Conservation (phyloP, 2,888 invertebrate genomes). For the Bombyx huttoni region DNA sequence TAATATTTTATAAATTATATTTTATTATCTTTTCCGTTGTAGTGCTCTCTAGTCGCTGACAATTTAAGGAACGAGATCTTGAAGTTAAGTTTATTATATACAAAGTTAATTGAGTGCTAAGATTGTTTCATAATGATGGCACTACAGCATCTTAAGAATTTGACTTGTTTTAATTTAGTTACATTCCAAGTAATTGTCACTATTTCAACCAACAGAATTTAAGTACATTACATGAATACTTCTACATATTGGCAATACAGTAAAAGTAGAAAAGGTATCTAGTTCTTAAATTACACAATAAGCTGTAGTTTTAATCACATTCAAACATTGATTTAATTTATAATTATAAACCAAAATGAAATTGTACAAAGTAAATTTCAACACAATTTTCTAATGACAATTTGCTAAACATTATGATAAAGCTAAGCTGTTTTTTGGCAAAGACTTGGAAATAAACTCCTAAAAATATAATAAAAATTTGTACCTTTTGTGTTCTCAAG, state of each 20-base stretch:
- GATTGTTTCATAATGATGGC: conserved; percentile 32
- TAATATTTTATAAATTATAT: conserved; percentile 26
- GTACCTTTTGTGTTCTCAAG: conserved; percentile 2
- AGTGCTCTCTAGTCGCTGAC: conserved; percentile 53
- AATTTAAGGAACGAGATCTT: conserved; percentile 56
- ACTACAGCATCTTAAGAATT: conserved; percentile 21
- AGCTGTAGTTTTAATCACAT: background rate
- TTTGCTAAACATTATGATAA: background rate
- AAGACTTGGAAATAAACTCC: conserved; percentile 17
- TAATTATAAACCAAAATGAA: background rate
- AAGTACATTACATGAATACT: background rate
- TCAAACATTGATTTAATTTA: background rate
- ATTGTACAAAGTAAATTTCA: background rate
- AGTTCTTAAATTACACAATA: background rate
- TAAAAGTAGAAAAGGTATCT: background rate
- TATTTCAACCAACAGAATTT: background rate
- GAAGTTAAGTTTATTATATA: conserved; percentile 37
- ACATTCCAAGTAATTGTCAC: background rate
- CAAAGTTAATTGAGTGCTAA: conserved; percentile 26
- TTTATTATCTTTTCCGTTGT: conserved; percentile 53
- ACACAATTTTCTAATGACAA: conserved; percentile 2
- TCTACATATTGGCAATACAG: background rate
- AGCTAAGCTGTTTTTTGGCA: conserved; percentile 28
- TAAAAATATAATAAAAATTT: background rate
- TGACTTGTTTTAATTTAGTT: background rate